Conservation (phyloP, 2,113 vertebrate genomes). For the pig (Sus scrofa) region T2T-Sscrofa CM000818.6:18377501-18378000, state of each 20-base stretch:
- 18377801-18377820: background rate
- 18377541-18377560: background rate
- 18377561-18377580: background rate
- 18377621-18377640: background rate
- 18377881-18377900: conserved; percentile 19
- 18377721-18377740: background rate
- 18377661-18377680: background rate
- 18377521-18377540: background rate
- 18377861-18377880: background rate
- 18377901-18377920: conserved; percentile 39
- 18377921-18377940: background rate
- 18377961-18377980: conserved; percentile 65
- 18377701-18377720: background rate
- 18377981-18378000: conserved; percentile 73
- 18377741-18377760: background rate
- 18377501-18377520: background rate
- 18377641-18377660: background rate
- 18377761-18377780: conserved; percentile 4
- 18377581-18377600: conserved; percentile 39
- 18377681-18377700: background rate
- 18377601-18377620: background rate
- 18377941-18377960: conserved; percentile 56
- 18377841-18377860: conserved; percentile 1
- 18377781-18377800: conserved; percentile 35
- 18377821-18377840: conserved; percentile 42